A percentile compares a stretch with the other conserved stretches of the same genome.
Evolutionary conservation across 2,113 vertebrate genomes (phyloP).

Genomic region (Scopus umbretta): DNA sequence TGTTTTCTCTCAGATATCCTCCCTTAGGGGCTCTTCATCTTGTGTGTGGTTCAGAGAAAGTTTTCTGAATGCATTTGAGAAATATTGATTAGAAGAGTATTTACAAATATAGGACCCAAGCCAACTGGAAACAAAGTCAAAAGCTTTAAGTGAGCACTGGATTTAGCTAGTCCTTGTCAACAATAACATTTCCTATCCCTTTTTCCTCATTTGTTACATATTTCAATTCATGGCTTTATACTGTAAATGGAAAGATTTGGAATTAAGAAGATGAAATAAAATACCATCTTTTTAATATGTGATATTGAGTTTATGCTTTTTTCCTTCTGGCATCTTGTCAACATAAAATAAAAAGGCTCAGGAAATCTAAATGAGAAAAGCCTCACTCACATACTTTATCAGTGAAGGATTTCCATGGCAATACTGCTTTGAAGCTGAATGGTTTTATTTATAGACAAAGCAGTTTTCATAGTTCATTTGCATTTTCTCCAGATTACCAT

Average conservation of each 20-base stretch:
- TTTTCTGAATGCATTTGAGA: background rate
- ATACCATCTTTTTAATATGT: constrained; percentile 14
- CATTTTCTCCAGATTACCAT: constrained; percentile 55
- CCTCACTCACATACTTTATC: constrained; percentile 22
- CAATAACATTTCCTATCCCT: background rate
- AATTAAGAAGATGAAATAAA: constrained; percentile 41
- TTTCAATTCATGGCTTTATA: background rate
- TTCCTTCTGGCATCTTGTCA: constrained; percentile 35
- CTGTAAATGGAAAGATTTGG: background rate
- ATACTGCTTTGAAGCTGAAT: constrained; percentile 59
- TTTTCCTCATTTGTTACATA: background rate
- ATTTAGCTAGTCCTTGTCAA: background rate
- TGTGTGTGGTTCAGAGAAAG: background rate
- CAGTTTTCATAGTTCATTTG: constrained; percentile 45
- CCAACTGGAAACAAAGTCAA: background rate
- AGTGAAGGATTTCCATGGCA: constrained; percentile 58
- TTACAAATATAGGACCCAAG: background rate
- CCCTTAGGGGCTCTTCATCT: background rate
- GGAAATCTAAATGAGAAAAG: constrained; percentile 43
- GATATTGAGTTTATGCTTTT: constrained; percentile 39
- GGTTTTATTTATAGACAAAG: constrained; percentile 42
- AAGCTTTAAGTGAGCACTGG: background rate
- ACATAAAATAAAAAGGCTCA: constrained; percentile 39
- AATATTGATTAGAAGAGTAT: background rate
- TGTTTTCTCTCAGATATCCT: background rate